Evolutionary conservation across 2,797 vertebrate genomes (phyloP).

Genomic region (Gouania willdenowi): DNA sequence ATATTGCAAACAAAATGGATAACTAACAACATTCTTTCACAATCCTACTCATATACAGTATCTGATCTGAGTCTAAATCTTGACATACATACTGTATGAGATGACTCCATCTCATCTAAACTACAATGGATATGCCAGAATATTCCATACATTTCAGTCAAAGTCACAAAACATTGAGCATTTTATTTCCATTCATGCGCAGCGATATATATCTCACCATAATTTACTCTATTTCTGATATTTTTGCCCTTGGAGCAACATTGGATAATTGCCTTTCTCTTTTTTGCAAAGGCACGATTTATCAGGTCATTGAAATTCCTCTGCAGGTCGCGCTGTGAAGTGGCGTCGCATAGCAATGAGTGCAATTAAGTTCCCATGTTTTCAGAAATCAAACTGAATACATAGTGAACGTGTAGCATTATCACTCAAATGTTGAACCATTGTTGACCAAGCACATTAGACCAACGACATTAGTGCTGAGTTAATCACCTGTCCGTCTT

Average conservation of each 20-base stretch:
- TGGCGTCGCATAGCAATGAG: slow-evolving; percentile 71
- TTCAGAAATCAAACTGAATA: slow-evolving; percentile 62
- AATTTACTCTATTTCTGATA: slow-evolving; percentile 39
- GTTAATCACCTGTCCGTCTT: no score
- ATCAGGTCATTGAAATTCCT: slow-evolving; percentile 68
- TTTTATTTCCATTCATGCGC: no score
- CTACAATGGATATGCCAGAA: no score
- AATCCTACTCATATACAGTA: no score
- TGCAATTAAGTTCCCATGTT: slow-evolving; percentile 64
- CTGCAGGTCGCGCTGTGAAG: slow-evolving; percentile 52
- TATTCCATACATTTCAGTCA: no score
- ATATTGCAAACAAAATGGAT: no score
- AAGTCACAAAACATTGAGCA: no score
- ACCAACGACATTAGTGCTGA: slow-evolving; percentile 3
- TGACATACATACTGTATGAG: no score
- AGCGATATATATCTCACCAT: no score
- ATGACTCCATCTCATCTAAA: no score
- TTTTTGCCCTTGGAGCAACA: slow-evolving; percentile 54
- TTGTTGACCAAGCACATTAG: slow-evolving; percentile 29
- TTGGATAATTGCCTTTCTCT: slow-evolving; percentile 50
- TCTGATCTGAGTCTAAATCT: no score
- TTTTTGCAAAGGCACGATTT: slow-evolving; percentile 49
- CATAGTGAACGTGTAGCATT: slow-evolving; percentile 32
- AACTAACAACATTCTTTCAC: no score
- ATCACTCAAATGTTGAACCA: slow-evolving; percentile 46